A percentile compares a stretch with the other conserved stretches of the same genome.
phyloP scores from a whole-genome alignment of 23 tunicate species.

The Trididemnum clinides region DNA sequence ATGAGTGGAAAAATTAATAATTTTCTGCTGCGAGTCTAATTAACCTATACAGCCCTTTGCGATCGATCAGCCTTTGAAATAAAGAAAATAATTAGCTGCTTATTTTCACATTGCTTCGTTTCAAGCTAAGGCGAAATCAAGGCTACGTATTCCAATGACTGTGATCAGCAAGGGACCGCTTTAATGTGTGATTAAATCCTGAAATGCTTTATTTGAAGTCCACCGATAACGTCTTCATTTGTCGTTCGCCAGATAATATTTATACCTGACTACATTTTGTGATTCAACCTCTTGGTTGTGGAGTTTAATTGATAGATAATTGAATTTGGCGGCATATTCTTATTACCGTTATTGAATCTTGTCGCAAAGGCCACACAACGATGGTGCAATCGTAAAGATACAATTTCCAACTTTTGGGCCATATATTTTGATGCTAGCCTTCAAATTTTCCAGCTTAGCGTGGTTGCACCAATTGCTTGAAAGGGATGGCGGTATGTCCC shows the following conservation, averaged over 20 bases:
- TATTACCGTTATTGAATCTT: conserved; percentile 11
- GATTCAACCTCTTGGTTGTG: background rate
- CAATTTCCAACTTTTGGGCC: no score
- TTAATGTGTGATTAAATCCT: background rate
- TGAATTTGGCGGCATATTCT: conserved; percentile 23
- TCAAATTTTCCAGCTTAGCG: no score
- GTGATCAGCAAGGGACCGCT: background rate
- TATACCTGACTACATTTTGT: background rate
- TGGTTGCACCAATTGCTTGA: no score
- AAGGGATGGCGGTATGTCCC: no score
- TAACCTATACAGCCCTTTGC: conserved; percentile 6
- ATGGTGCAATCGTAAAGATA: background rate
- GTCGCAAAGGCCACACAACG: background rate
- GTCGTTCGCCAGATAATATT: conserved; percentile 28
- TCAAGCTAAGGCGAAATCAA: background rate
- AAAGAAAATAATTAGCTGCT: conserved; percentile 24
- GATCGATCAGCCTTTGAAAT: conserved; percentile 2
- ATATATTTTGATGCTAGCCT: no score
- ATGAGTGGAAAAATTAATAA: conserved; percentile 1
- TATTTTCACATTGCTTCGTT: conserved; percentile 10
- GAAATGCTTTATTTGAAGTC: background rate
- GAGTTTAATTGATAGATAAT: conserved; percentile 34
- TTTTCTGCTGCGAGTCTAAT: conserved; percentile 28
- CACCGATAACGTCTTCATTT: background rate
- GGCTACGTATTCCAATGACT: background rate